Percentiles rank a stretch among this genome's conserved stretches.
phyloP scores from a whole-genome alignment of 2,797 vertebrate genomes.

The Anisognathus igniventris region DNA sequence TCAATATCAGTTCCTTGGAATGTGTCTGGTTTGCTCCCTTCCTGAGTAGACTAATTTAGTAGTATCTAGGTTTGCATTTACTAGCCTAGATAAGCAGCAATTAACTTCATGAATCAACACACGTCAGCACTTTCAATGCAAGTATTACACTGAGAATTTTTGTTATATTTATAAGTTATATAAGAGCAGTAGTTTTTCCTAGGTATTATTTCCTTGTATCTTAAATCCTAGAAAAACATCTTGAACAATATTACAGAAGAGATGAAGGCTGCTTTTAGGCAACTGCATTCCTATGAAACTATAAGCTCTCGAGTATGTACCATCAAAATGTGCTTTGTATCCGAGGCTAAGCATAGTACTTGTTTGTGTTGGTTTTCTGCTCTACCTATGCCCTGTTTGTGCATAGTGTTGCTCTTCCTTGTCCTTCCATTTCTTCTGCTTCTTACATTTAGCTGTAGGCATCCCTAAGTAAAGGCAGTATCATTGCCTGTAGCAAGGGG shows the following conservation, averaged over 20 bases:
- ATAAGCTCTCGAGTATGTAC: neutral
- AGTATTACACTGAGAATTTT: neutral
- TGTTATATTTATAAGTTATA: neutral
- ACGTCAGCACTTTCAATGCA: neutral
- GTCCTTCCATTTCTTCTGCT: neutral
- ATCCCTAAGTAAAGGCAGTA: neutral
- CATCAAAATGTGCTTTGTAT: neutral
- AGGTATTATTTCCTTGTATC: neutral
- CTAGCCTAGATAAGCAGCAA: neutral
- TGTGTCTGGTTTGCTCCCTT: neutral
- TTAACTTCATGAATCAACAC: neutral
- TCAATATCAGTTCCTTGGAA: neutral
- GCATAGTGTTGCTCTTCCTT: neutral
- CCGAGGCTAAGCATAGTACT: neutral
- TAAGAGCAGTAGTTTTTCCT: neutral
- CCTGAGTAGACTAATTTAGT: neutral
- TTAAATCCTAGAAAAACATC: neutral
- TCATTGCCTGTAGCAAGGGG: neutral
- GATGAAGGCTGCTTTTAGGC: neutral
- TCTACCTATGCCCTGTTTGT: accelerated
- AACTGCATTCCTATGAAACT: neutral
- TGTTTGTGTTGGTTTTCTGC: neutral
- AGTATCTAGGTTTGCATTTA: neutral
- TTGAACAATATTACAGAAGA: neutral
- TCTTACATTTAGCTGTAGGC: neutral